Conservation (phyloP, 2,113 vertebrate species). For the Barbus barbus region DNA sequence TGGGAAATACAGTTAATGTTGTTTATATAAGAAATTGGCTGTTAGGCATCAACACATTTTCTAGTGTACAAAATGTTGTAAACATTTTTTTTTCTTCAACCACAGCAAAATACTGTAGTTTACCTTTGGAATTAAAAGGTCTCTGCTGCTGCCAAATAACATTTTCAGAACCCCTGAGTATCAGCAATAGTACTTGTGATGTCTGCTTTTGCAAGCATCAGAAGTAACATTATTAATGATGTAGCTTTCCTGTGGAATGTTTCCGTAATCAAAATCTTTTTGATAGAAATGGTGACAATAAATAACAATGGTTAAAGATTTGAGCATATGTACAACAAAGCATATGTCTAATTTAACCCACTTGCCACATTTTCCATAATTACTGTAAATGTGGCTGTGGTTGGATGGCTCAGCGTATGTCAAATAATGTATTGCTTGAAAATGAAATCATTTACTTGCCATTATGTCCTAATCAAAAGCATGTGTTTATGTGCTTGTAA, state of each 20-base stretch:
- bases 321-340: conserved; percentile 15
- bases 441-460: conserved; percentile 40
- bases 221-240: background rate
- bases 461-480: conserved; percentile 39
- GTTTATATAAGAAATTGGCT: background rate
- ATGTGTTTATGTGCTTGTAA: conserved; percentile 47
- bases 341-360: conserved; percentile 36
- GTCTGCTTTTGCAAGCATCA: background rate
- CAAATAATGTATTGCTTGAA: conserved; percentile 46
- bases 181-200: background rate
- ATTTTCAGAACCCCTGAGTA: background rate
- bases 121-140: background rate
- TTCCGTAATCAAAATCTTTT: background rate
- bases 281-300: conserved; percentile 29
- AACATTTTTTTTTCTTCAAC: background rate
- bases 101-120: background rate
- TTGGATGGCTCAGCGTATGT: conserved; percentile 8
- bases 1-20: background rate
- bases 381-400: conserved; percentile 32
- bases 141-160: background rate
- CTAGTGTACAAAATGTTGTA: background rate
- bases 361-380: conserved; percentile 45
- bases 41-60: background rate
- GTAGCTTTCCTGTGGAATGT: background rate
- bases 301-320: conserved; percentile 39